Evolutionary conservation across 2,797 vertebrate genomes (phyloP).

Genomic region (Huso huso): DNA sequence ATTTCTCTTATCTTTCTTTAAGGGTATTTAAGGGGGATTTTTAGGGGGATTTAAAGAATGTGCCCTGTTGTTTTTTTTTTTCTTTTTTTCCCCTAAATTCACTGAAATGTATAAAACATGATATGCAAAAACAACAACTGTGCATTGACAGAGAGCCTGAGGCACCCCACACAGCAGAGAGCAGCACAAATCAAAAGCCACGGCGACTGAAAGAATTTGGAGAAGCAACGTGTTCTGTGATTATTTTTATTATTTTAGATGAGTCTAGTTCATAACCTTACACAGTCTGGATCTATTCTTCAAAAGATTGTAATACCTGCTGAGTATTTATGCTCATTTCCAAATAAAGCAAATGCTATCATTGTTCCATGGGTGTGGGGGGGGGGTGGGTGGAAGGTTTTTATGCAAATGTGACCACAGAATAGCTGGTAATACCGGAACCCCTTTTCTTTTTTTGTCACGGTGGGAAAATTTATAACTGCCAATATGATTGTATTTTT

Average conservation of each 20-base stretch:
- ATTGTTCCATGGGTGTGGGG: not conserved
- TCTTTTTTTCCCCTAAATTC: not conserved
- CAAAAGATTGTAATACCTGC: no score
- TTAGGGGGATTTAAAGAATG: not conserved
- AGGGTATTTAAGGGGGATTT: conserved; percentile 20
- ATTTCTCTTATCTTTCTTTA: conserved; percentile 18
- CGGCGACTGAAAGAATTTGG: not conserved
- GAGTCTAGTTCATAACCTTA: not conserved
- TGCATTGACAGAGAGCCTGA: not conserved
- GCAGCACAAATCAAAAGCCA: not conserved
- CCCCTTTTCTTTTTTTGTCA: conserved; percentile 17
- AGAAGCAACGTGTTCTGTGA: not conserved
- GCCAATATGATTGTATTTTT: conserved; percentile 26
- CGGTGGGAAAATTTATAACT: conserved; percentile 21
- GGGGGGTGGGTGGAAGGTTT: not conserved
- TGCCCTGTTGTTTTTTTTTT: not conserved
- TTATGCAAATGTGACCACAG: conserved; percentile 18
- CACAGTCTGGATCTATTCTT: not conserved
- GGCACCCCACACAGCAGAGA: no score
- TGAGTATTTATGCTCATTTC: not conserved
- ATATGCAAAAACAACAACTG: not conserved
- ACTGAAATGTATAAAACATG: not conserved
- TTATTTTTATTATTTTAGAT: not conserved
- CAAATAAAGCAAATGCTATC: not conserved
- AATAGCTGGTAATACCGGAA: not conserved